Base-by-base conservation (phyloP, 2,888 invertebrate genomes). In the Troides helena region DNA sequence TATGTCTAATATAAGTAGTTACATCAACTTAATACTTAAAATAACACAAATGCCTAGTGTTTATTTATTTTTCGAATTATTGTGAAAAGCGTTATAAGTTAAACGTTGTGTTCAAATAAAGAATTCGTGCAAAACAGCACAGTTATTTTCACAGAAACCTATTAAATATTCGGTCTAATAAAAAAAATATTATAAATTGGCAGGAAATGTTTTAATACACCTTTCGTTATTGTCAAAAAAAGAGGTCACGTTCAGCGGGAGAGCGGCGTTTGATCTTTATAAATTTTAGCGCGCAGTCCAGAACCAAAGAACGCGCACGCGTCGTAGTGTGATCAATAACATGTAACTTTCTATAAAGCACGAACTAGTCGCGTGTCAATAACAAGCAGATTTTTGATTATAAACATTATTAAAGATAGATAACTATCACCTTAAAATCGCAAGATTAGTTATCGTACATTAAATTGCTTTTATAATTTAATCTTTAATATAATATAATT, bases 201-300 rank as follows among this genome's bases (percentile, higher is more conserved):
- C 18, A 53, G 18, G 18, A 53, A 7, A 53, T 1, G n/a, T n/a
- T 53, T 53, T 0, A 50, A 53, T 18, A 53, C 14, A 53, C 18
- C 8, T n/a, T 53, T 53, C 53, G n/a, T 53, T 53, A 53, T 53
- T 53, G n/a, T 25, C 23, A 58, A 58, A 58, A 53, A 80, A 76
- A 77, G 72, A 30, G 72, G 81, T 62, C 89, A 88, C 89, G 89
- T 88, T 87, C 75, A 82, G 62, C 21, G 63, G 63, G 72, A 71
- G 73, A 69, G 66, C 72, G 75, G 70, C 83, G 82, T 87, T 87
- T 90, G 89, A 90, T 89, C 85, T 83, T 71, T 75, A 74, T 71
- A 74, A 76, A 75, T 72, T 56, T 72, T 71, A 39, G 46, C 65
- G 66, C 60, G 72, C 68, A 68, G 71, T 69, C 70, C 72, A 71